Percentiles rank a stretch among this genome's conserved stretches.
Evolutionary conservation across 2,888 invertebrate species (phyloP).

Genomic region (Harmothoe impar): DNA sequence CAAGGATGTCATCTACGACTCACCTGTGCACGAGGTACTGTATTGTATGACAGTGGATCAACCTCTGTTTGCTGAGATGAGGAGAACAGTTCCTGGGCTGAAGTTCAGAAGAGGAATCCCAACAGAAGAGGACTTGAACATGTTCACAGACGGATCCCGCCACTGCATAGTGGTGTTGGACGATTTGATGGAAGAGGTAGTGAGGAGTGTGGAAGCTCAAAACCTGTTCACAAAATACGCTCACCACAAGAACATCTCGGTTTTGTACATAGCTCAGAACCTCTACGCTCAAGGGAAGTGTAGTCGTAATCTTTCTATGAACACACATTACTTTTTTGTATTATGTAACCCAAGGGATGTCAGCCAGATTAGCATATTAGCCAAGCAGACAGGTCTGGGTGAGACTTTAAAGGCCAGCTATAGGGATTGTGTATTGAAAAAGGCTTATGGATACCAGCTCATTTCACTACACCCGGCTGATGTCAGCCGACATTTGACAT

Average conservation of each 20-base stretch:
- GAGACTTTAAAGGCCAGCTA: not conserved
- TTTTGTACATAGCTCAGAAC: not conserved
- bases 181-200: conserved; percentile 21
- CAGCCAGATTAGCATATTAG: not conserved
- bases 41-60: conserved; percentile 15
- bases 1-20: not conserved
- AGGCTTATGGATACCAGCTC: too few species aligned
- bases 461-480: too few species aligned
- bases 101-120: too few species aligned
- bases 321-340: conserved; percentile 19
- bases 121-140: conserved; percentile 29
- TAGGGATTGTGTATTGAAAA: too few species aligned
- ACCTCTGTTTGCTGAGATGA: not conserved
- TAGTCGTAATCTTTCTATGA: not conserved
- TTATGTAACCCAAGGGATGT: conserved; percentile 24
- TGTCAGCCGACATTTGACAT: not conserved
- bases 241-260: not conserved
- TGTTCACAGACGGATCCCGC: not conserved
- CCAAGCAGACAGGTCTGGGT: not conserved
- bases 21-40: not conserved
- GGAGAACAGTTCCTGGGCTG: too few species aligned
- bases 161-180: conserved; percentile 23
- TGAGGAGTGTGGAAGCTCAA: conserved; percentile 6
- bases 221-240: not conserved
- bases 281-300: conserved; percentile 6